A percentile compares a stretch with the other conserved stretches of the same genome.
These are phyloP conservation scores for Schlechtendalia chinensis DNA, from an alignment of 1,140 invertebrate species.

Conservation along the genomic window DNA sequence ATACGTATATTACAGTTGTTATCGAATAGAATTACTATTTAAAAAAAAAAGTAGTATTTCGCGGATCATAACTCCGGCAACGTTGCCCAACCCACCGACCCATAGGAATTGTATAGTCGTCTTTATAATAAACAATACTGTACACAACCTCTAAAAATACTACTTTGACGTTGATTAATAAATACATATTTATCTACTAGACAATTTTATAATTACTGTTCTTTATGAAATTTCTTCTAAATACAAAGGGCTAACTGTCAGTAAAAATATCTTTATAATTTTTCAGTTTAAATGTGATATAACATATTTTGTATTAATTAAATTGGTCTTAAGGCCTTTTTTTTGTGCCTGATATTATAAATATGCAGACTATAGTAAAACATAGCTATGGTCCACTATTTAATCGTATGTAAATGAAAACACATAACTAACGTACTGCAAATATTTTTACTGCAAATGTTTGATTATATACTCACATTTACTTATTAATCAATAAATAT, in stretches of 20 bases:
- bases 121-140: conserved; percentile 32
- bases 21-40: neutral
- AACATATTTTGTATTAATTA: too few relatives aligned
- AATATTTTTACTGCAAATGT: too few relatives aligned
- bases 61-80: neutral
- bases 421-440: too few relatives aligned
- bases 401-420: too few relatives aligned
- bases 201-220: neutral
- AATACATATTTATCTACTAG: neutral
- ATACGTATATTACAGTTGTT: neutral
- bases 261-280: neutral
- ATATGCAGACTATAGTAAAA: too few relatives aligned
- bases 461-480: too few relatives aligned
- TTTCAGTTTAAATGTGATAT: too few relatives aligned
- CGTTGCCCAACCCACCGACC: conserved; percentile 28
- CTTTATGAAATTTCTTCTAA: neutral
- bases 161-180: conserved; percentile 19
- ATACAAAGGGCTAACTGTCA: neutral
- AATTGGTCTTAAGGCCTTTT: too few relatives aligned
- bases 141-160: conserved; percentile 21
- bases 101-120: neutral
- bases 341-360: too few relatives aligned
- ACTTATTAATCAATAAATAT: too few relatives aligned
- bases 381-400: too few relatives aligned
- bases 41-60: conserved; percentile 3